phyloP scores from a whole-genome alignment of 2,113 vertebrate species.

The Sceloporus undulatus region DNA sequence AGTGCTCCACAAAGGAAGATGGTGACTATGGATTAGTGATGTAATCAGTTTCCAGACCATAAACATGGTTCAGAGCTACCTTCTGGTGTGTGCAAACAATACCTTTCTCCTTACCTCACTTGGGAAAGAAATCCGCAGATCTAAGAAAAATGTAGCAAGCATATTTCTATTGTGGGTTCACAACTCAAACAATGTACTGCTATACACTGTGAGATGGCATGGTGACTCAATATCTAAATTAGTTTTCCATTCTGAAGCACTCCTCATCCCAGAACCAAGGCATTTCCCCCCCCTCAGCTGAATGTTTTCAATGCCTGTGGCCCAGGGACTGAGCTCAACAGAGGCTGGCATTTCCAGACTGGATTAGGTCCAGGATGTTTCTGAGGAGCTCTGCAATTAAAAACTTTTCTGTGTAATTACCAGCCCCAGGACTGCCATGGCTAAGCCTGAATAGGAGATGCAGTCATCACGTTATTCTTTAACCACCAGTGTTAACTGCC shows the following conservation, averaged over 20 bases:
- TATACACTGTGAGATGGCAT: not conserved
- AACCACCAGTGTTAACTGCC: not conserved
- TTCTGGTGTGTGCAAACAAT: not conserved
- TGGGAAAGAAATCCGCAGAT: not conserved
- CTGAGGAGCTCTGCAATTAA: constrained; percentile 29
- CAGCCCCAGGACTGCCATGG: not conserved
- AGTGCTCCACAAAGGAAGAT: not conserved
- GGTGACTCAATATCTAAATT: not conserved
- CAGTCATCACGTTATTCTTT: constrained; percentile 7
- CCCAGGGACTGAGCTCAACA: constrained; percentile 54
- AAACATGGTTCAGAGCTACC: not conserved
- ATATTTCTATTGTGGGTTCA: not conserved
- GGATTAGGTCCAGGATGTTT: constrained; percentile 51
- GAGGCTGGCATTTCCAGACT: constrained; percentile 55
- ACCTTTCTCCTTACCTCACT: not conserved
- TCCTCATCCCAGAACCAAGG: not conserved
- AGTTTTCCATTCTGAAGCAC: not conserved
- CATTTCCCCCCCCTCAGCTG: not conserved
- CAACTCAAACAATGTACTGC: not conserved
- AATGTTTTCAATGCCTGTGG: constrained; percentile 48
- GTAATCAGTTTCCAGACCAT: not conserved
- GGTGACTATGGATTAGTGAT: not conserved
- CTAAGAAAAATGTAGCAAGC: not conserved
- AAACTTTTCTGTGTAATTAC: not conserved
- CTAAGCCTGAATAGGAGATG: not conserved